Evolutionary conservation across 1,140 invertebrate species (phyloP).

Genomic region (Conus ventricosus): DNA sequence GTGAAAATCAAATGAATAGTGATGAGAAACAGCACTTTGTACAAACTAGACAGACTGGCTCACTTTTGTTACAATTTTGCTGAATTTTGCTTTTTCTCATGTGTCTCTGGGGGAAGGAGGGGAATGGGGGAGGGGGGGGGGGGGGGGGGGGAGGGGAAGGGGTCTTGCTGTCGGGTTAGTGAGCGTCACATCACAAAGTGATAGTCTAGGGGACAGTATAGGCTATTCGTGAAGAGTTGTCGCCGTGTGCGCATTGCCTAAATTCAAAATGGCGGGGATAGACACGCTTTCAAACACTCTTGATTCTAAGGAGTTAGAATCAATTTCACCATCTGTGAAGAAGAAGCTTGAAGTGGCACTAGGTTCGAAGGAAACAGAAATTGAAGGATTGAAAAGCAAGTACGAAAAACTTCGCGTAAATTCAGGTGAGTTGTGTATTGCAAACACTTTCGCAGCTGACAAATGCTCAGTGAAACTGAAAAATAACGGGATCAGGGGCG

Average conservation of each 20-base stretch:
- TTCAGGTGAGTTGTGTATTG: conserved; percentile 52
- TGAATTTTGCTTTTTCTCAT: neutral
- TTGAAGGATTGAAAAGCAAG: conserved; percentile 51
- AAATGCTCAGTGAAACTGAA: too few species aligned
- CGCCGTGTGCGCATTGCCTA: neutral
- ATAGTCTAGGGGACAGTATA: neutral
- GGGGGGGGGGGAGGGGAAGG: neutral
- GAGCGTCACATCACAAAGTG: neutral
- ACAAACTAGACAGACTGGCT: too few species aligned
- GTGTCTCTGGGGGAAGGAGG: neutral
- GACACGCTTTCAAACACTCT: conserved; percentile 44
- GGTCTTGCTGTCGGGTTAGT: neutral
- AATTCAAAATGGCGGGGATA: conserved; percentile 49
- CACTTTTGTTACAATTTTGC: neutral
- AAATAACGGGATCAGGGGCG: too few species aligned
- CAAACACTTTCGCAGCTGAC: too few species aligned
- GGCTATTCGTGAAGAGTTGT: neutral
- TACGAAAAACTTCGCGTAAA: conserved; percentile 61
- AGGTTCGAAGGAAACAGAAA: conserved; percentile 35
- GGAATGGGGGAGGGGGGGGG: neutral
- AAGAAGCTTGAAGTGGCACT: conserved; percentile 50
- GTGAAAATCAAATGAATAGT: too few species aligned
- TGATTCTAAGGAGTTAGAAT: conserved; percentile 44
- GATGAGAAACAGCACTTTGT: too few species aligned
- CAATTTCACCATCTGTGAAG: conserved; percentile 37